These are phyloP conservation scores for Tetragnatha montana DNA, from an alignment of 2,888 invertebrate genomes.

Conservation along the genomic window DNA sequence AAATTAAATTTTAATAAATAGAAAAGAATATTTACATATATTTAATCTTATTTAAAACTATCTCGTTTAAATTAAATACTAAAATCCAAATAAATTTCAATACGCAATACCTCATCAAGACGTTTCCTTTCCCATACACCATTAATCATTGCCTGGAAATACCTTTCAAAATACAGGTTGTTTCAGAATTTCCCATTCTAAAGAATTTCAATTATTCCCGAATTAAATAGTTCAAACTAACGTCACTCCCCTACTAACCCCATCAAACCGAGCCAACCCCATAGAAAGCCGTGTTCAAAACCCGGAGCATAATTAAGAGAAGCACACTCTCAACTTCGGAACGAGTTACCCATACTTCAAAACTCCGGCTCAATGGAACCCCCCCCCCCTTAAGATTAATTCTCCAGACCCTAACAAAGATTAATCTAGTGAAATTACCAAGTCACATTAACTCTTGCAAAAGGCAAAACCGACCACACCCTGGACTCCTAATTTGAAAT, in stretches of 20 bases:
- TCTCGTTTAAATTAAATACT: no score
- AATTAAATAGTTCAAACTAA: not conserved
- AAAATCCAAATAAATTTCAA: no score
- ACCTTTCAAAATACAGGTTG: no score
- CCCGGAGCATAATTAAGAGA: not conserved
- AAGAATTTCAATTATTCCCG: not conserved
- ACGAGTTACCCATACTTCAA: not conserved
- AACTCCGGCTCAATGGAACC: not conserved
- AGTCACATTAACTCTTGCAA: conserved; percentile 27
- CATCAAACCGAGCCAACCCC: not conserved
- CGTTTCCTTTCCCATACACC: no score
- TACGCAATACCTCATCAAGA: no score
- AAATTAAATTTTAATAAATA: no score
- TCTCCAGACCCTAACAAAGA: conserved; percentile 23
- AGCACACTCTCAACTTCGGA: not conserved
- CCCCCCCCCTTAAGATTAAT: not conserved
- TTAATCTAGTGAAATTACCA: conserved; percentile 43
- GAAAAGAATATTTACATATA: no score
- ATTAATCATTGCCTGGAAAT: no score
- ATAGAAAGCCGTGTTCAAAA: not conserved
- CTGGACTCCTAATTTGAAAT: conserved; percentile 28
- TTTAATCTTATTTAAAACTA: no score
- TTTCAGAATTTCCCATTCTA: not conserved
- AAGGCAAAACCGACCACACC: conserved; percentile 35
- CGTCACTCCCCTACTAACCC: not conserved